Evolutionary conservation across 2,113 vertebrate species (phyloP).

Genomic region (Antigone vipio): DNA sequence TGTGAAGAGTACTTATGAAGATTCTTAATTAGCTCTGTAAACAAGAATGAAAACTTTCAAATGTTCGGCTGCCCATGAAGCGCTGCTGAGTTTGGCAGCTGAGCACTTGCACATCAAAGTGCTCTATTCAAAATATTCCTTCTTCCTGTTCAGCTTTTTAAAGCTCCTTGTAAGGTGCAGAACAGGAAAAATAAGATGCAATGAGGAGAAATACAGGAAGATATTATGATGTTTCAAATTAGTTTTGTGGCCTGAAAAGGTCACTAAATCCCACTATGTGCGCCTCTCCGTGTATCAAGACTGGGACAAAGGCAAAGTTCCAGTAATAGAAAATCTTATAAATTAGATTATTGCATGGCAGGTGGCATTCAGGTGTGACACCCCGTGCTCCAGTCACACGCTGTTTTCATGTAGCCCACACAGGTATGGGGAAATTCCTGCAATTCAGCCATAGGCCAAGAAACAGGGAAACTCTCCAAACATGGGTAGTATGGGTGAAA

Average conservation of each 20-base stretch:
- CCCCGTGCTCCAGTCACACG: not conserved
- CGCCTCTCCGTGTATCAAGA: not conserved
- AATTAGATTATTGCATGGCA: not conserved
- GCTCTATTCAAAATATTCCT: not conserved
- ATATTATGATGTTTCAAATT: not conserved
- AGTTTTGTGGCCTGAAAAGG: not conserved
- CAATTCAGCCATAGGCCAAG: not conserved
- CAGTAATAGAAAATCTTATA: not conserved
- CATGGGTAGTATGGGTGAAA: not conserved
- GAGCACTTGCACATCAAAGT: not conserved
- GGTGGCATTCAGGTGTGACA: not conserved
- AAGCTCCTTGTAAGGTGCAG: not conserved
- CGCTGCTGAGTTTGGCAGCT: not conserved
- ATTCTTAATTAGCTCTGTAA: constrained; percentile 40
- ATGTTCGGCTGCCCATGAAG: not conserved
- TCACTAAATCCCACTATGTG: not conserved
- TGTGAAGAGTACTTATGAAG: not conserved
- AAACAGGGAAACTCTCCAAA: not conserved
- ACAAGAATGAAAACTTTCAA: constrained; percentile 19
- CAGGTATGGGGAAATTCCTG: not conserved
- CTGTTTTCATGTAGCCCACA: not conserved
- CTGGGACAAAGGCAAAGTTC: not conserved
- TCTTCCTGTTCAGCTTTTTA: not conserved
- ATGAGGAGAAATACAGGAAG: not conserved
- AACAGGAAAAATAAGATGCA: not conserved